These are phyloP conservation scores for Hypanus sabinus DNA, from an alignment of 2,113 vertebrate genomes.

Conservation along the genomic window DNA sequence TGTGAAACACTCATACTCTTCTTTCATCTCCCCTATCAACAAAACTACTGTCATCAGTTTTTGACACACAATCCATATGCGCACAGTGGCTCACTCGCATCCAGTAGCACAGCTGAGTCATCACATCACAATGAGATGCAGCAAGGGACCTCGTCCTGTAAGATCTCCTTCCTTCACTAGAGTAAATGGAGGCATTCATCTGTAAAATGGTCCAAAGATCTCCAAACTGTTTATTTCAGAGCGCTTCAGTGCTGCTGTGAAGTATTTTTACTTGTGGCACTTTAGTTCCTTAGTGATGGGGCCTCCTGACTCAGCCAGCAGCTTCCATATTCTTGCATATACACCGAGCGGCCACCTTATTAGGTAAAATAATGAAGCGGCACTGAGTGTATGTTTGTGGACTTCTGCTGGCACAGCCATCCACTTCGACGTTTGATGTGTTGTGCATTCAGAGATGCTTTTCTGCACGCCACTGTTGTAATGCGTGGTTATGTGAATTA, in stretches of 20 bases:
- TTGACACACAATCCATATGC: background rate
- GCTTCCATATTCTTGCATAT: background rate
- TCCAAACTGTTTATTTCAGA: background rate
- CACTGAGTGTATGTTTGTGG: too few species aligned
- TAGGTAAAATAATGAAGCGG: too few species aligned
- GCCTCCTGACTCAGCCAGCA: background rate
- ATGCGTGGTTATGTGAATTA: too few species aligned
- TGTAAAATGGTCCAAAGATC: background rate
- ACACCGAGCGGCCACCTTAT: too few species aligned
- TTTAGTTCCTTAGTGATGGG: background rate
- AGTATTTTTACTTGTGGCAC: background rate
- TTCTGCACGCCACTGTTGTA: too few species aligned
- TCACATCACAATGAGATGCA: constrained; percentile 10
- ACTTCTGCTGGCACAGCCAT: too few species aligned
- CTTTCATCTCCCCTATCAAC: background rate
- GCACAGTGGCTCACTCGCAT: too few species aligned
- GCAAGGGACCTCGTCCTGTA: background rate
- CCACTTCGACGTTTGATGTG: too few species aligned
- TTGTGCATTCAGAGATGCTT: too few species aligned
- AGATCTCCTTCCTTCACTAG: background rate
- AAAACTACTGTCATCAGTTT: background rate
- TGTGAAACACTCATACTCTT: background rate
- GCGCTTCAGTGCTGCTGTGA: background rate
- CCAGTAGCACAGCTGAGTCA: background rate
- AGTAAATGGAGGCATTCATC: background rate